Conservation (phyloP, 53 echinoderm and acorn worm genomes). For the Zoroaster sp. region DNA sequence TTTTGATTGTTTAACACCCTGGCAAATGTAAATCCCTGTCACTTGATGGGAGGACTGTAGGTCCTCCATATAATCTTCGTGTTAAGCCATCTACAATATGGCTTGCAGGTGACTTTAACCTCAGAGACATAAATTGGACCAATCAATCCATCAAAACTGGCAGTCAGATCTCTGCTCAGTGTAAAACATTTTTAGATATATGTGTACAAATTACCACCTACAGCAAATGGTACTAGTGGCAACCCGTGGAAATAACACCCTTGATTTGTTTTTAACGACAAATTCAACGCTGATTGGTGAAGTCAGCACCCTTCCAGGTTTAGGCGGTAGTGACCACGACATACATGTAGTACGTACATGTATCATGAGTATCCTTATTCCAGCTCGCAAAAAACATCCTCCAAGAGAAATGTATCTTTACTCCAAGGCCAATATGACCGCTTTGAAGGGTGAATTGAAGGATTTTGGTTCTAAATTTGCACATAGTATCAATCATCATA, state of each 20-base stretch:
- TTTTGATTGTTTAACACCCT: no score
- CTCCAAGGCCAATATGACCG: neutral
- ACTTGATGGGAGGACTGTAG: no score
- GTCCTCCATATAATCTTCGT: no score
- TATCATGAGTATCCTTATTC: no score
- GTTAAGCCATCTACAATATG: no score
- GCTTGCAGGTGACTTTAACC: no score
- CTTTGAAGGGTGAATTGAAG: neutral
- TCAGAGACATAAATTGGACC: no score
- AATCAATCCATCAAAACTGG: no score
- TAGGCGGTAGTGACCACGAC: neutral
- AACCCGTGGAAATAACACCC: neutral
- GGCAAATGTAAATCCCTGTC: no score
- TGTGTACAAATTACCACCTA: conserved; percentile 9
- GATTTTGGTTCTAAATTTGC: conserved; percentile 8
- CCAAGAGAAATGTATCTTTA: neutral
- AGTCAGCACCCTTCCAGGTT: neutral
- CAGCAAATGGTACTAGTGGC: neutral
- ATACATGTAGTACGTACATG: neutral
- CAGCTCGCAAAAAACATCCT: neutral
- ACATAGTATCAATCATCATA: neutral
- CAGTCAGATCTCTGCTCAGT: no score
- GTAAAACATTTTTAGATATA: no score
- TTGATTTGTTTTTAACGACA: neutral
- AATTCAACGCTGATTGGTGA: neutral